These are phyloP conservation scores for Meiosimyza decipiens DNA, from an alignment of 2,888 invertebrate species.

Conservation along the genomic window DNA sequence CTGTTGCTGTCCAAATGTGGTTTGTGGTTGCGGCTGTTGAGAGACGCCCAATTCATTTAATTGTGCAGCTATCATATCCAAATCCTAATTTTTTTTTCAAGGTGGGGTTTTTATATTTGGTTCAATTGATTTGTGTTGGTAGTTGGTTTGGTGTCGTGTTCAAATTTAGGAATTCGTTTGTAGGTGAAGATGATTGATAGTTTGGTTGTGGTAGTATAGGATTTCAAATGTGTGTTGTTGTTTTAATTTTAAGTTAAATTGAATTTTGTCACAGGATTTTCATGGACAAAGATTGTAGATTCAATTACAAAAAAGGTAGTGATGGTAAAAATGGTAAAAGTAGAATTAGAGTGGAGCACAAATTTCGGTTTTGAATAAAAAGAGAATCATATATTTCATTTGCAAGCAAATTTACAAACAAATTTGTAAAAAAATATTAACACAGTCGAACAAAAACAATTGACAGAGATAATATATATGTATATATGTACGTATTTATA, in stretches of 20 bases:
- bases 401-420: conserved; percentile 27
- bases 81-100: conserved; percentile 75
- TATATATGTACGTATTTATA: no score
- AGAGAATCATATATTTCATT: conserved; percentile 10
- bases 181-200: conserved; percentile 46
- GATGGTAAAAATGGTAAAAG: conserved; percentile 57
- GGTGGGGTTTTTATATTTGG: conserved; percentile 46
- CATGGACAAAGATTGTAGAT: conserved; percentile 32
- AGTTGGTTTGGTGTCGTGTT: conserved; percentile 45
- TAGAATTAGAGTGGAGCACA: conserved; percentile 59
- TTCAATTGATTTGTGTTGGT: conserved; percentile 37
- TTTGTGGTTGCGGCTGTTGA: conserved; percentile 65
- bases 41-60: conserved; percentile 90
- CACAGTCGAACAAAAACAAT: no score
- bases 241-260: conserved; percentile 46
- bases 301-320: conserved; percentile 43
- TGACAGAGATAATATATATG: no score
- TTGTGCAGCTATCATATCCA: conserved; percentile 96
- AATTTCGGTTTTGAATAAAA: conserved; percentile 35
- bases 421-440: conserved; percentile 1
- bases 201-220: conserved; percentile 36
- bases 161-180: conserved; percentile 42
- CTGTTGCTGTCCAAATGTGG: conserved; percentile 48
- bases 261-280: conserved; percentile 39
- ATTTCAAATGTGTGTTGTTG: conserved; percentile 40